These are phyloP conservation scores for Gallinago solitaria DNA, from an alignment of 2,797 vertebrate species.

Conservation along the genomic window DNA sequence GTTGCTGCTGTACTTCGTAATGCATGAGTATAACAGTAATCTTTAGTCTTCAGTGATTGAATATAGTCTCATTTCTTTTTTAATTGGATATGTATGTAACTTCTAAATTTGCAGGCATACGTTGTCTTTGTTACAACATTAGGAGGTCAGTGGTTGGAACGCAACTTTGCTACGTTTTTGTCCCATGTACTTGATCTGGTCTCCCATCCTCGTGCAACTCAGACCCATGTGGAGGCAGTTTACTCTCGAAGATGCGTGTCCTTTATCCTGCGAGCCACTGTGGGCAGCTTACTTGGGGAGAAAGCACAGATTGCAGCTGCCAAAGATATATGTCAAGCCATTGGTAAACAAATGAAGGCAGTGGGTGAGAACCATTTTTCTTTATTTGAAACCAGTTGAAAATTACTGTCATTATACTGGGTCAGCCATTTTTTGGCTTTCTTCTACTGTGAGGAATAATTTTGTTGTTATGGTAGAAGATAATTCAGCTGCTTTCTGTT, in stretches of 20 bases:
- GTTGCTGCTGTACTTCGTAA: not conserved
- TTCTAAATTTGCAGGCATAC: slow-evolving; percentile 86
- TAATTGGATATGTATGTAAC: not conserved
- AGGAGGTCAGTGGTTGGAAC: slow-evolving; percentile 97
- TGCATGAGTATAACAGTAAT: not conserved
- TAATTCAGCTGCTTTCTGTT: not conserved
- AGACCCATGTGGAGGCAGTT: slow-evolving; percentile 97
- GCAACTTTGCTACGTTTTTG: slow-evolving; percentile 94
- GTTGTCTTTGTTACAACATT: slow-evolving; percentile 96
- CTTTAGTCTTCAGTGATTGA: not conserved
- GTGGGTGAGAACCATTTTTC: slow-evolving; percentile 85
- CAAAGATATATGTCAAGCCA: slow-evolving; percentile 98
- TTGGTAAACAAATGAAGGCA: slow-evolving; percentile 98
- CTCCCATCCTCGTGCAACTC: slow-evolving; percentile 95
- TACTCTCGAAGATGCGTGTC: slow-evolving; percentile 98
- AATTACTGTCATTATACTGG: not conserved
- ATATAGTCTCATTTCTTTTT: not conserved
- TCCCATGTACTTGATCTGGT: slow-evolving; percentile 95
- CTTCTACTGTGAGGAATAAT: not conserved
- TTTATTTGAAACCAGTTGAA: not conserved
- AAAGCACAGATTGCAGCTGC: slow-evolving; percentile 98
- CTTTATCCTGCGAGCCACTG: slow-evolving; percentile 95
- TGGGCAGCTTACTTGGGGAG: slow-evolving; percentile 94
- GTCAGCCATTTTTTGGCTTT: not conserved
- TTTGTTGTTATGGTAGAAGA: not conserved